Percentiles rank a stretch among this genome's conserved stretches.
Conservation (phyloP, 2,888 invertebrate genomes). For the Patella depressa region DNA sequence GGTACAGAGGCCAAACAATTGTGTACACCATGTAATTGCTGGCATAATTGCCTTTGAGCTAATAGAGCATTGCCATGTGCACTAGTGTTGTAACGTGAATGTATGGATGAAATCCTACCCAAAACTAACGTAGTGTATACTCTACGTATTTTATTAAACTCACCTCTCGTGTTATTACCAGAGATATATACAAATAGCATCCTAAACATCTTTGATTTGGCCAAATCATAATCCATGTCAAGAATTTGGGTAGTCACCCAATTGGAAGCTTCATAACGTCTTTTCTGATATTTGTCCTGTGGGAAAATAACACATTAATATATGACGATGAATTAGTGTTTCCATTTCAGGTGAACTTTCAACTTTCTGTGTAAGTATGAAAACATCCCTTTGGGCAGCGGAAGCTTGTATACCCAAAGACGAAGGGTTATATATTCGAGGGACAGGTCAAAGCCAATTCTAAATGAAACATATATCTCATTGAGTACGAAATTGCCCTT, state of each 20-base stretch:
- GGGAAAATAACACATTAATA: neutral
- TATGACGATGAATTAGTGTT: no score
- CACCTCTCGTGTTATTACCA: slow-evolving; percentile 53
- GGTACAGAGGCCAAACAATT: no score
- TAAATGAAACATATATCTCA: no score
- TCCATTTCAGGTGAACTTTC: no score
- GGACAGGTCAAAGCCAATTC: no score
- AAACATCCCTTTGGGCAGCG: no score
- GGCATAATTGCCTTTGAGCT: neutral
- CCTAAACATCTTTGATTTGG: slow-evolving; percentile 42
- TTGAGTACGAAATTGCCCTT: no score
- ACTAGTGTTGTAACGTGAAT: neutral
- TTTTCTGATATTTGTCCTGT: slow-evolving; percentile 36
- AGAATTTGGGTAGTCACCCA: slow-evolving; percentile 56
- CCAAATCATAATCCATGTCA: slow-evolving; percentile 40
- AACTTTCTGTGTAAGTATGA: no score
- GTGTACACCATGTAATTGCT: no score
- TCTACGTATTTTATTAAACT: neutral
- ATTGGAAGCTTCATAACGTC: slow-evolving; percentile 41
- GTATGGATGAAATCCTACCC: neutral
- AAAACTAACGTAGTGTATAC: no score
- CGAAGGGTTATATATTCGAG: no score
- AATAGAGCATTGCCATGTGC: neutral
- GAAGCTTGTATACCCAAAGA: no score
- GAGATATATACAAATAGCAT: slow-evolving; percentile 57